Conservation (phyloP, 2,888 invertebrate genomes). For the Clunio marinus region DNA sequence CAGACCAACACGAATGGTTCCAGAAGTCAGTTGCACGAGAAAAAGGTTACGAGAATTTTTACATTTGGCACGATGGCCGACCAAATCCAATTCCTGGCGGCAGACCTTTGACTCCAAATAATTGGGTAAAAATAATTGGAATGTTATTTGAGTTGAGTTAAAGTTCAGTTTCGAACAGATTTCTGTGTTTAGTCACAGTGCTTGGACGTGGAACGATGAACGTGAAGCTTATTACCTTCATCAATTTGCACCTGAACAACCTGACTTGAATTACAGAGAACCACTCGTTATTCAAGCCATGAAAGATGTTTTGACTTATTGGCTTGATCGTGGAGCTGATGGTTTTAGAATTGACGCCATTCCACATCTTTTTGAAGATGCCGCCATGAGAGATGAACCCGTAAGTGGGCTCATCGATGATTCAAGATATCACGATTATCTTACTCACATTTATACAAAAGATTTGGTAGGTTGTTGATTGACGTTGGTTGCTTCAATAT, state of each 20-base stretch:
- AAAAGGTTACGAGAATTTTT: conserved; percentile 66
- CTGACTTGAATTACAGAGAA: conserved; percentile 63
- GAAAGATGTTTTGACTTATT: conserved; percentile 60
- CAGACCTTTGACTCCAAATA: conserved; percentile 50
- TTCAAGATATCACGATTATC: conserved; percentile 53
- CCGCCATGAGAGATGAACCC: conserved; percentile 55
- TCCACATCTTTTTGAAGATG: conserved; percentile 52
- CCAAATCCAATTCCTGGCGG: conserved; percentile 39
- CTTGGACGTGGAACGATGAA: conserved; percentile 59
- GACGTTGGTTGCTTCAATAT: too few species aligned
- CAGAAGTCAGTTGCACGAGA: conserved; percentile 59
- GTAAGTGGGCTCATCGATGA: conserved; percentile 49
- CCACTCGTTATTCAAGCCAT: conserved; percentile 52
- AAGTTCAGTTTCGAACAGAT: conserved; percentile 41
- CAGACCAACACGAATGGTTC: conserved; percentile 79
- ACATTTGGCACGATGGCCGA: conserved; percentile 62
- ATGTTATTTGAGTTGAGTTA: neutral
- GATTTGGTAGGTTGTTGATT: conserved; percentile 48
- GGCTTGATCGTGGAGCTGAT: conserved; percentile 66
- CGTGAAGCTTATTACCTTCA: conserved; percentile 62
- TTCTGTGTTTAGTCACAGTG: conserved; percentile 56
- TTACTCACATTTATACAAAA: conserved; percentile 55
- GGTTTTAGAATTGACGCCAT: conserved; percentile 63
- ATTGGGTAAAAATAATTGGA: conserved; percentile 53
- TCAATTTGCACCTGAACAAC: conserved; percentile 59